A percentile compares a stretch with the other conserved stretches of the same genome.
Evolutionary conservation across 2,797 vertebrate species (phyloP).

Genomic region (Hypotaenidia philippensis): DNA sequence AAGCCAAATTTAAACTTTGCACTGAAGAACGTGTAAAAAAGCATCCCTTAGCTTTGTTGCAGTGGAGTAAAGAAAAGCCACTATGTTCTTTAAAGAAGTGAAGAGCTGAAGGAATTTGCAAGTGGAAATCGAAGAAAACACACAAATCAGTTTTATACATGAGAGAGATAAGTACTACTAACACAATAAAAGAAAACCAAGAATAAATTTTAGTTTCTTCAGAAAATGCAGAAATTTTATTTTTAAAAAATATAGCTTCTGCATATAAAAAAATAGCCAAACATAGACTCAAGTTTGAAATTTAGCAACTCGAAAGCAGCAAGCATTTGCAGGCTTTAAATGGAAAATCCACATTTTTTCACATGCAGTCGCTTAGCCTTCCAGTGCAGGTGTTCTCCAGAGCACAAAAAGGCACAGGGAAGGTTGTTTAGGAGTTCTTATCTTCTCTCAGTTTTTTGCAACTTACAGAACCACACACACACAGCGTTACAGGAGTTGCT

Average conservation of each 20-base stretch:
- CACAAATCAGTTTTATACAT: not conserved
- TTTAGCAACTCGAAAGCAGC: not conserved
- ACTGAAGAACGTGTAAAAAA: not conserved
- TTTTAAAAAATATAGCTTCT: not conserved
- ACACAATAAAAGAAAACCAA: not conserved
- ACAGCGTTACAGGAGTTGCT: not conserved
- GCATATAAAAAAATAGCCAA: not conserved
- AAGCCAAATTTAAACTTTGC: not conserved
- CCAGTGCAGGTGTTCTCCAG: not conserved
- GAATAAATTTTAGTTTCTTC: not conserved
- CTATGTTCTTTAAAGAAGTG: not conserved
- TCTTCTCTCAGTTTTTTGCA: not conserved
- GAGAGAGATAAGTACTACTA: not conserved
- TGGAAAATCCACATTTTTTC: not conserved
- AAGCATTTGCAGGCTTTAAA: not conserved
- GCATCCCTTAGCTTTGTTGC: not conserved
- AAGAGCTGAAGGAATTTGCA: not conserved
- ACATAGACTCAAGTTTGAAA: not conserved
- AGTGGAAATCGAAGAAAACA: not conserved
- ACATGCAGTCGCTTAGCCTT: not conserved
- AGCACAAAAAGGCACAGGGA: not conserved
- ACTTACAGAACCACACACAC: not conserved
- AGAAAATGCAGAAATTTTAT: not conserved
- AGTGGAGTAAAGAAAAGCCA: not conserved
- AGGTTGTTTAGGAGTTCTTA: not conserved